phyloP scores from a whole-genome alignment of 2,797 vertebrate genomes.

The Alectoris magna region DNA sequence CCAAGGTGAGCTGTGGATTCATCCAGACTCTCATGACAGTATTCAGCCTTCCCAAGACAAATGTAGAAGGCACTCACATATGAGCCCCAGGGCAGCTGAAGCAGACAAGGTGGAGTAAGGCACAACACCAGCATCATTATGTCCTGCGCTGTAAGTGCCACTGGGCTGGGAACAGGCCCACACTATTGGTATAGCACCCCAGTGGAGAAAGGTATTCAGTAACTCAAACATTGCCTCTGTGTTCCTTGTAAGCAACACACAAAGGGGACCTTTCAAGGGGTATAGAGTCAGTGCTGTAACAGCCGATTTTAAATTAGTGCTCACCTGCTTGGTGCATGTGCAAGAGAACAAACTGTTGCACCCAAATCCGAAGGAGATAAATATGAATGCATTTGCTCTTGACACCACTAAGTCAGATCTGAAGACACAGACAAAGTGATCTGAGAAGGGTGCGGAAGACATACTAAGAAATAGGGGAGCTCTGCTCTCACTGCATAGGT shows the following conservation, averaged over 20 bases:
- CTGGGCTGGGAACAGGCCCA: background rate
- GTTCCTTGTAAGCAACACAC: background rate
- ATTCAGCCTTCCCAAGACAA: background rate
- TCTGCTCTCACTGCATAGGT: no score
- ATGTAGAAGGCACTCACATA: background rate
- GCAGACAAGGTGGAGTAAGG: background rate
- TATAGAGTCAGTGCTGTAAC: background rate
- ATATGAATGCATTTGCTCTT: background rate
- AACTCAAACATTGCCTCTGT: background rate
- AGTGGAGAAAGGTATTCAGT: background rate
- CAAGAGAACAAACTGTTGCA: background rate
- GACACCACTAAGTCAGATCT: background rate
- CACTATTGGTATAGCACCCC: accelerated
- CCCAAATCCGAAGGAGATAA: background rate
- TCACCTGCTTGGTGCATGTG: background rate
- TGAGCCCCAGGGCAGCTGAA: background rate
- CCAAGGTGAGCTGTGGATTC: background rate
- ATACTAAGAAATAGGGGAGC: no score
- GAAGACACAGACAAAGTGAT: background rate
- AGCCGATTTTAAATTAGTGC: background rate
- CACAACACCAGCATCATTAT: accelerated
- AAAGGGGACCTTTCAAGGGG: accelerated
- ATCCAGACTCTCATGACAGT: background rate
- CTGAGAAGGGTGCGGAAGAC: background rate
- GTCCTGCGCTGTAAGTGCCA: accelerated